Evolutionary conservation across 2,888 invertebrate genomes (phyloP), one percentile per base, ranked within the genome.

Genomic region (Catocala sponsa): DNA sequence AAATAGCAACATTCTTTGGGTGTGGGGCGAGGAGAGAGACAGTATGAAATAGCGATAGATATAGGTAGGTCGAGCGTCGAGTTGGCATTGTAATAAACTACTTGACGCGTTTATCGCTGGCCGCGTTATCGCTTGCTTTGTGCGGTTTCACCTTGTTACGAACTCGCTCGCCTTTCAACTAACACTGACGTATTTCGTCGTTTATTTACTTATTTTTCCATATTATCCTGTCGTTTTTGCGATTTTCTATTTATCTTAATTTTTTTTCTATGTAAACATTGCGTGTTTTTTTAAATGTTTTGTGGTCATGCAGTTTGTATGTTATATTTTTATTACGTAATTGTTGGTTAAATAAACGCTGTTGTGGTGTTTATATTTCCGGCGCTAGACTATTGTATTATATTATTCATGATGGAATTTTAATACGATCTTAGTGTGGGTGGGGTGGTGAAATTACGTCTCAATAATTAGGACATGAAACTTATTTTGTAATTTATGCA

Each of bases 61-160:
- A 93, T 94, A 94, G 92, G 88, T 93, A 93, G 92, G 93, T 94
- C 86, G 88, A 77, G 78, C 86, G 92, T 91, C 89, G 93, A 89
- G 93, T 92, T 92, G 94, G 93, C 93, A 91, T 88, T 77, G 73
- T 73, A 77, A 85, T 88, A 91, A 91, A 90, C 85, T 87, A 83
- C 83, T 84, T 84, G 84, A 88, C 84, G 84, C 84, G 84, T 90
- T 91, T 91, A 91, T 91, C 89, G 87, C 76, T 71, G 74, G 80
- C 79, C 81, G 86, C 83, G 89, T 89, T 92, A 92, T 91, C 93
- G 89, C 80, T 74, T 84, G 90, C 82, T 88, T 91, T 91, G 86
- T 91, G 82, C 76, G 79, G 85, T 80, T 89, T 91, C 89, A 89
- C 91, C 89, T 91, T 90, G 90, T 84, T 78, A 73, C 82, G 80